Percentiles rank a stretch among this genome's conserved stretches.
Conservation (phyloP, 2,888 invertebrate genomes). For the Lycia hirtaria region DNA sequence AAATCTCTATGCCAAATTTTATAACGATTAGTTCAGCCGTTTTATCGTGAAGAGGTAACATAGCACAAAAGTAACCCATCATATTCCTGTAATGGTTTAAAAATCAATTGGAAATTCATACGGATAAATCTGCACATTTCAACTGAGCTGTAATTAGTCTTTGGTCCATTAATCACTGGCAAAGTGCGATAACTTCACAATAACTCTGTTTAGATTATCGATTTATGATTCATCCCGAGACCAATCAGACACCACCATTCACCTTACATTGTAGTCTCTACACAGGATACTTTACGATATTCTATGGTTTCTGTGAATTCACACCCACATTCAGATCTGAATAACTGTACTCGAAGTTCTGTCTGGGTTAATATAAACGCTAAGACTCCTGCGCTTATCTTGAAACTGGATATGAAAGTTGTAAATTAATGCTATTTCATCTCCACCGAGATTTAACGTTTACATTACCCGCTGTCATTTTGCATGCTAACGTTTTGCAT, state of each 20-base stretch:
- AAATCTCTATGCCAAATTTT: too few relatives aligned
- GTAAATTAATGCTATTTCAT: constrained; percentile 21
- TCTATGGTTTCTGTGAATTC: constrained; percentile 18
- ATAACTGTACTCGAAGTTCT: constrained; percentile 23
- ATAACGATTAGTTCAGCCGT: too few relatives aligned
- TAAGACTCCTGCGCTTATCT: constrained; percentile 10
- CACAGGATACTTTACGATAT: constrained; percentile 7
- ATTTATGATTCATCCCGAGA: constrained; percentile 28
- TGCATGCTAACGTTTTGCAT: neutral
- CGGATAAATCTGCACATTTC: too few relatives aligned
- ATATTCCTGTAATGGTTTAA: too few relatives aligned
- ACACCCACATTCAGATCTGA: constrained; percentile 19
- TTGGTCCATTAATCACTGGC: constrained; percentile 23
- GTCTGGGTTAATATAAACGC: constrained; percentile 9
- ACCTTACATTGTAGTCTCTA: constrained; percentile 22
- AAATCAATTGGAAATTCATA: too few relatives aligned
- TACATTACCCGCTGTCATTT: neutral
- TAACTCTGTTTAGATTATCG: constrained; percentile 23
- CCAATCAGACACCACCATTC: constrained; percentile 22
- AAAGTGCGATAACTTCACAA: constrained; percentile 20
- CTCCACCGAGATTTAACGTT: constrained; percentile 6
- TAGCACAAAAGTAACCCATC: too few relatives aligned
- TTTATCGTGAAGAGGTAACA: too few relatives aligned
- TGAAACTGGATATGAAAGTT: constrained; percentile 25
- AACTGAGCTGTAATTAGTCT: neutral